Evolutionary conservation across 1,140 invertebrate species (phyloP).

Genomic region (Drosophila serrata): DNA sequence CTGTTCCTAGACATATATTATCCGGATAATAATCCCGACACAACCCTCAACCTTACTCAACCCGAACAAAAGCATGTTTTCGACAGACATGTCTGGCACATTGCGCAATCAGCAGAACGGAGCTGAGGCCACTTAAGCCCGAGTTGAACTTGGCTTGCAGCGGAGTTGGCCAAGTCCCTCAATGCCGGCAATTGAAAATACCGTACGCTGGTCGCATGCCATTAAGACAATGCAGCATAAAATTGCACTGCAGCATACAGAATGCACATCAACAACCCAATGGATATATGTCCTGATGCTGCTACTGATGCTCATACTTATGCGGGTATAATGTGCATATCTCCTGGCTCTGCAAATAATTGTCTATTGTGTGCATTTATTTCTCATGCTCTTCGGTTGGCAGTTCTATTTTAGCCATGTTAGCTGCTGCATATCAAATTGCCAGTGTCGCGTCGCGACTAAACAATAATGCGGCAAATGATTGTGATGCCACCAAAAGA

Average conservation of each 20-base stretch:
- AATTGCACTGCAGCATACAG: slow-evolving; percentile 59
- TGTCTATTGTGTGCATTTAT: slow-evolving; percentile 52
- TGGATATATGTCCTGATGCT: slow-evolving; percentile 11
- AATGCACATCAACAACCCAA: slow-evolving; percentile 14
- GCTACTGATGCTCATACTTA: background rate
- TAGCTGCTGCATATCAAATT: slow-evolving; percentile 57
- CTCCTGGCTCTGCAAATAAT: slow-evolving; percentile 54
- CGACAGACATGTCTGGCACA: slow-evolving; percentile 22
- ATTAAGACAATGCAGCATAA: slow-evolving; percentile 71
- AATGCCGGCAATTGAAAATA: slow-evolving; percentile 60
- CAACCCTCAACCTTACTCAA: background rate
- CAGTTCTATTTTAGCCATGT: slow-evolving; percentile 35
- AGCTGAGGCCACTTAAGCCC: slow-evolving; percentile 22
- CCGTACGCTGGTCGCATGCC: slow-evolving; percentile 52
- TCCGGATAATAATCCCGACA: background rate
- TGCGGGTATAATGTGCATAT: slow-evolving; percentile 9
- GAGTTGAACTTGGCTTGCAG: slow-evolving; percentile 35
- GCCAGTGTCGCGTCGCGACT: slow-evolving; percentile 38
- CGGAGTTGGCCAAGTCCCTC: slow-evolving; percentile 37
- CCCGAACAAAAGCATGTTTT: slow-evolving; percentile 16
- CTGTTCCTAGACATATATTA: background rate
- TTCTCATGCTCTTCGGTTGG: slow-evolving; percentile 17
- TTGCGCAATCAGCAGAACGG: slow-evolving; percentile 46
- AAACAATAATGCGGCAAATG: slow-evolving; percentile 38
- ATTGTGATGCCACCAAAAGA: slow-evolving; percentile 28